Base-by-base conservation (phyloP, 2,113 vertebrate species). In the Charina bottae region DNA sequence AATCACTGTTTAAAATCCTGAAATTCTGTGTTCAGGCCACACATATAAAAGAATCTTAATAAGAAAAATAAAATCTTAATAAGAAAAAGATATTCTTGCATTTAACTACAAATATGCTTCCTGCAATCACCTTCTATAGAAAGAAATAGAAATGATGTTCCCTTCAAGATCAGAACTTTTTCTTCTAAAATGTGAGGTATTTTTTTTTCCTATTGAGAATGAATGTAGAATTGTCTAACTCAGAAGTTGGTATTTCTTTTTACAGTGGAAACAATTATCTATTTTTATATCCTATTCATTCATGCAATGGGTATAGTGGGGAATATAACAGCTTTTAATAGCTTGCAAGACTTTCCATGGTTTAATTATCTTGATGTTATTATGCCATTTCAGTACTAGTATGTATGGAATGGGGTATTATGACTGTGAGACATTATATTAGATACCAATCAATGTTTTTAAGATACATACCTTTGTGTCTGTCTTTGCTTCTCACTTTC, bases 281-380 rank as follows among this genome's bases (percentile, higher is more conserved):
- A 68, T 89, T 85, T 91, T 84, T 59, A 92, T 33, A 89, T 56
- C 59, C 90, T 89, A 53, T 87, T 91, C 90, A 85, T 85, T 92
- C 33, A 72, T 89, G 33, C 85, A 85, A 92, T 89, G 59, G 88
- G 33, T 89, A 28, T 33, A 56, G 89, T 85, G 49, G 78, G 83
- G 49, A 49, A 56, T 55, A 92, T 92, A 89, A 92, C 85, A 83
- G 59, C 49, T 53, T 89, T 58, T 85, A 92, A 89, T 85, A 85
- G 49, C 59, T 85, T 89, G 24, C 7, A 85, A 54, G 88, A 83
- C 83, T n/a, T 89, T 68, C 68, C 10, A 28, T 89, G 58, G 72
- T 84, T 89, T 88, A 89, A 85, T 92, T 84, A 85, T 89, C 60
- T 89, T 86, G 58, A 89, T 92, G 88, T 46, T 85, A 86, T 55